Evolutionary conservation across 2,888 invertebrate species (phyloP), one percentile per base, ranked within the genome.

Genomic region (Caenorhabditis angaria): DNA sequence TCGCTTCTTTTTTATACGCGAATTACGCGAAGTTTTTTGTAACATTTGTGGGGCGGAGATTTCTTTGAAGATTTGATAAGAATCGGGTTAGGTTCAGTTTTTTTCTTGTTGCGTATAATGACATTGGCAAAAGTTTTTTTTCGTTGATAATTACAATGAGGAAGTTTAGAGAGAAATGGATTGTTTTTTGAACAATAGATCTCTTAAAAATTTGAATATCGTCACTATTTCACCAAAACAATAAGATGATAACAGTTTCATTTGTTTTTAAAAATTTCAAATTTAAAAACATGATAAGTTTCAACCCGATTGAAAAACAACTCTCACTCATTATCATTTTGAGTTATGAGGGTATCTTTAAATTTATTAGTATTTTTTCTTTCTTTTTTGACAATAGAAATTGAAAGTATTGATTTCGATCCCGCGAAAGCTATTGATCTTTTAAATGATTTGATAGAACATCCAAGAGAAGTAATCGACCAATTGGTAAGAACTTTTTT

Each of bases 391-490:
- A 27, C 20, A 25, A 47, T 10, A 41, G 27, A 4, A 5, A 6
- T 29, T 41, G 32, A 22, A 32, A 28, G 48, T 0, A 24, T 70
- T 0, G 70, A 70, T 10, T 50, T 70, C 20, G 61, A 70, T 48
- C 53, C 70, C 4, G 18, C 22, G 1, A 70, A 65, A 27, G 70
- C 65, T 0, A 58, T 65, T 24, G 70, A 70, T 12, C 51, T 70
- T 6, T n/a, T 70, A 12, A 51, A 58, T 50, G 62, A 70, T 14
- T 35, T 70, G 6, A 24, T 70, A 0, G 62, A 51, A 41, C 65
- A 70, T 51, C 70, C 70, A 4, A 61, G 29, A 50, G 65, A 65
- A 29, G 70, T 70, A 22, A 65, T 70, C 1, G 59, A 70, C 41
- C 51, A 70, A 28, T 55, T 70, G 62, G 70, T 70, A 47, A 27